A percentile compares a stretch with the other conserved stretches of the same genome.
phyloP scores from a whole-genome alignment of 2,797 vertebrate species.

The Allenopithecus nigroviridis region DNA sequence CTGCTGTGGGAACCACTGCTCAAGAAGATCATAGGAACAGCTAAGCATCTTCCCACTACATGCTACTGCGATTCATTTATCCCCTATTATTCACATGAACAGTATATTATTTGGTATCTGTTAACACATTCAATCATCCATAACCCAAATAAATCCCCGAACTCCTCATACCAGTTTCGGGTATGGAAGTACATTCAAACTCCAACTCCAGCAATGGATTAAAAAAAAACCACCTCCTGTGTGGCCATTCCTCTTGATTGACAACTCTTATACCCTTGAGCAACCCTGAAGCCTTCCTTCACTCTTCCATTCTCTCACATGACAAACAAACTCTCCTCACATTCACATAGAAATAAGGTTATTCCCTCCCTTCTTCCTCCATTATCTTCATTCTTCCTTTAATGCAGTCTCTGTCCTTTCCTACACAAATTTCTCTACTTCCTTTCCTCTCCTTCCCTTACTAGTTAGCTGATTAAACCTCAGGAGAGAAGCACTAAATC shows the following conservation, averaged over 20 bases:
- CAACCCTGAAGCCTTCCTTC: not conserved
- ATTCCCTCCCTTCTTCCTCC: not conserved
- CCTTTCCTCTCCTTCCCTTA: not conserved
- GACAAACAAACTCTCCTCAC: not conserved
- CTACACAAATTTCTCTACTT: not conserved
- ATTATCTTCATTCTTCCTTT: not conserved
- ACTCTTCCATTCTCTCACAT: not conserved
- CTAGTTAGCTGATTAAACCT: not conserved
- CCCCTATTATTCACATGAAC: not conserved
- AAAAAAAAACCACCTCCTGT: not conserved
- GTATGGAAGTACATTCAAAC: not conserved
- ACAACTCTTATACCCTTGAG: not conserved
- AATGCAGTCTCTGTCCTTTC: not conserved
- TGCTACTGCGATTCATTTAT: not conserved
- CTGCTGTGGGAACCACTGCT: not conserved
- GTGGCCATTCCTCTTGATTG: not conserved
- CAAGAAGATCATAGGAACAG: not conserved
- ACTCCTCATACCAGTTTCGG: not conserved
- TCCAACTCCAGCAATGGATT: not conserved
- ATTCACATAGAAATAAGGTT: not conserved
- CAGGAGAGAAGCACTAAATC: not conserved
- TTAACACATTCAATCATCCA: not conserved
- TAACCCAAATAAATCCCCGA: not conserved
- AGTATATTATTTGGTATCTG: not conserved
- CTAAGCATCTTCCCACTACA: not conserved